phyloP scores from a whole-genome alignment of 2,113 vertebrate species.

The Phyllostomus discolor region DNA sequence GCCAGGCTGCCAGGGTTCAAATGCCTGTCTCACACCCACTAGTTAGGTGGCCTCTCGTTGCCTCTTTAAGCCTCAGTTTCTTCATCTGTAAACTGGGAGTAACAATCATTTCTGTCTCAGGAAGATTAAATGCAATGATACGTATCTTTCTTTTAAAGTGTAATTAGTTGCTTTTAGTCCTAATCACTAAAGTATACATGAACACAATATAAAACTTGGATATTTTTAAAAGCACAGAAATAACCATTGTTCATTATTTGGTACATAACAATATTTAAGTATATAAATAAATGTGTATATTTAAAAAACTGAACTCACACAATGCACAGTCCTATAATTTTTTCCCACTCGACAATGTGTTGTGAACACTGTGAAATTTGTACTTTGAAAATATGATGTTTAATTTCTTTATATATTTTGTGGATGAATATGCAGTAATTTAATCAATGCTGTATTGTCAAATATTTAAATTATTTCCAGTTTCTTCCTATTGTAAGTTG shows the following conservation, averaged over 20 bases:
- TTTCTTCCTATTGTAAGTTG: background rate
- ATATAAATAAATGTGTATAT: background rate
- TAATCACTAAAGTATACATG: background rate
- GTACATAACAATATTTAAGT: background rate
- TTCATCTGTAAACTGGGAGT: background rate
- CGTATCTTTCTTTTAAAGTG: background rate
- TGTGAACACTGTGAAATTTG: background rate
- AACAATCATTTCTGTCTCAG: background rate
- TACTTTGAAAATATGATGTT: slow-evolving; percentile 28
- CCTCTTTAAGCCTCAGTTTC: slow-evolving; percentile 14
- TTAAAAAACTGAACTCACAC: slow-evolving; percentile 15
- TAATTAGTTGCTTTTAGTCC: background rate
- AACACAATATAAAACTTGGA: background rate
- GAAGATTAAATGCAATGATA: background rate
- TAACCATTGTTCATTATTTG: background rate
- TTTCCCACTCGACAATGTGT: background rate
- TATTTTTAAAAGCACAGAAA: background rate
- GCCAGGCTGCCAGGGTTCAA: background rate
- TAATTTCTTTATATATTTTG: slow-evolving; percentile 4
- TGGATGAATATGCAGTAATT: background rate
- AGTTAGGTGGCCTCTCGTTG: background rate
- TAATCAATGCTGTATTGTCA: background rate
- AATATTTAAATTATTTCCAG: slow-evolving; percentile 9
- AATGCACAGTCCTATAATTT: background rate
- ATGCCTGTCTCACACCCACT: background rate